Percentiles rank a stretch among this genome's conserved stretches.
phyloP scores from a whole-genome alignment of 2,888 invertebrate genomes.

The Zhuqinia jingwanae region DNA sequence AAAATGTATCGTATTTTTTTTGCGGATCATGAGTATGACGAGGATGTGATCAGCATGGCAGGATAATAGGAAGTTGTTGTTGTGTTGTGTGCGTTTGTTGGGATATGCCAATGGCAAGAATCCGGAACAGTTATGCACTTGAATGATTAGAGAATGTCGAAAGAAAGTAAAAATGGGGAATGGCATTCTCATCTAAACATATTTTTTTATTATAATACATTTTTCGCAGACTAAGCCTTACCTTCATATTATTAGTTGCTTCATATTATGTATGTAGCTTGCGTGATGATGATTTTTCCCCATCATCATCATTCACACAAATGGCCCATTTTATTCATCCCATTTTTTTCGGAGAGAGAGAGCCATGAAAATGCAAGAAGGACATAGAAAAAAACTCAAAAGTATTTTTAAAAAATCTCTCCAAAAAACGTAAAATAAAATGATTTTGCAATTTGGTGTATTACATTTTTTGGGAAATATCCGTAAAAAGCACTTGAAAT shows the following conservation, averaged over 20 bases:
- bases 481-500: no score
- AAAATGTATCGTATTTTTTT: not conserved
- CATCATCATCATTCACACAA: slow-evolving; percentile 33
- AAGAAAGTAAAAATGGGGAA: not conserved
- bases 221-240: no score
- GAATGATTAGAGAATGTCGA: slow-evolving; percentile 8
- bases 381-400: not conserved
- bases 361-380: not conserved
- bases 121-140: slow-evolving; percentile 29
- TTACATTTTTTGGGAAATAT: no score
- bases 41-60: not conserved
- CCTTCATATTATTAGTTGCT: no score
- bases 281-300: slow-evolving; percentile 3
- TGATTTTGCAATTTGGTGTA: no score
- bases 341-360: slow-evolving; percentile 1
- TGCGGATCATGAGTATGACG: not conserved
- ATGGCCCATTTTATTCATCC: slow-evolving; percentile 27
- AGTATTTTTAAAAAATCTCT: slow-evolving; percentile 8
- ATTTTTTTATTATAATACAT: no score
- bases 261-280: no score
- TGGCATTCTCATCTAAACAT: no score
- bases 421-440: not conserved
- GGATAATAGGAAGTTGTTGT: not conserved
- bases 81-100: not conserved
- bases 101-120: slow-evolving; percentile 6